Evolutionary conservation across 2,113 vertebrate genomes (phyloP), one percentile per base, ranked within the genome.

Genomic region (Perccottus glenii): DNA sequence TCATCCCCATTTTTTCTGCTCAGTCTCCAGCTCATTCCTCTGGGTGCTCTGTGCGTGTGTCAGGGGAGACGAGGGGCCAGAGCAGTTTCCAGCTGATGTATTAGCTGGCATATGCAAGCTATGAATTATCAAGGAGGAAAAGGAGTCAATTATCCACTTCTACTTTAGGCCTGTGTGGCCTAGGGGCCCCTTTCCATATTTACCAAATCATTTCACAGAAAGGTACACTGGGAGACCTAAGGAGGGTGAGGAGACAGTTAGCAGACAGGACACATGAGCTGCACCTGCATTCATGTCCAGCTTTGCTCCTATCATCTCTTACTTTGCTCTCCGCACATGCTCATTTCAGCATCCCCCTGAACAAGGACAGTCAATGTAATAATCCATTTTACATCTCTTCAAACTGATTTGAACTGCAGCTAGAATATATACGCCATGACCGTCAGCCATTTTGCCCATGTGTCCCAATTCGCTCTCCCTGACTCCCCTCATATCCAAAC

Each of bases 51-150:
- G 67, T 51, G 52, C 47, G 75, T 33, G 82, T 27, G 80, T 85
- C 78, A 42, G 59, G 85, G 87, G 85, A 84, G 73, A 84, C 70
- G 83, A 81, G 80, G 80, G 89, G 75, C 85, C 77, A 52, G 84
- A 85, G 86, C 91, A 88, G 90, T 94, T 93, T 87, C 92, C 93
- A 91, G 92, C 91, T 93, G 95, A 96, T 96, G 95, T 94, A 97
- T 97, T 96, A 96, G 94, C 89, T 91, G 91, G 95, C 94, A 98
- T 98, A 98, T 98, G 97, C 97, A 98, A 98, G 96, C 96, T 94
- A 99, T 98, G 96, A 98, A 99, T 99, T 99, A 98, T 96, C 96
- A 95, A 94, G 93, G 60, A 96, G 77, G 76, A 77, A 89, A 91
- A 88, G 85, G 88, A 98, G 96, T 98, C 97, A 98, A 98, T 98